phyloP scores from a whole-genome alignment of 2,888 invertebrate species.

The Torymus tubicola region DNA sequence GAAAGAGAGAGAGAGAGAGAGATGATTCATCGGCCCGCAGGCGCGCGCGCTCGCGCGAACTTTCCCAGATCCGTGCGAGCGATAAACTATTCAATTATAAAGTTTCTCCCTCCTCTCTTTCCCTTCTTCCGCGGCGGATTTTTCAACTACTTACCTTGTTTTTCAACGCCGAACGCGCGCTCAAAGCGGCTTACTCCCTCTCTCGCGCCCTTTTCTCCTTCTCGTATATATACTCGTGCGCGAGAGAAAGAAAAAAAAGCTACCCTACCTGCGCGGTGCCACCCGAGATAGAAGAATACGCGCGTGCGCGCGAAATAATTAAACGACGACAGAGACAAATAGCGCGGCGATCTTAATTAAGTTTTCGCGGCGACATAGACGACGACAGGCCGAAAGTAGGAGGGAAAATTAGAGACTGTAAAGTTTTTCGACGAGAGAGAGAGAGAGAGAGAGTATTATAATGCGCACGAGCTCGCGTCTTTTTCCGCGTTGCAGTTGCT shows the following conservation, averaged over 20 bases:
- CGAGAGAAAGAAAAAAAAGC: not conserved
- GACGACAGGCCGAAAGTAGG: slow-evolving; percentile 3
- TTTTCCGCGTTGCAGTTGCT: not conserved
- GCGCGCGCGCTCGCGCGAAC: slow-evolving; percentile 24
- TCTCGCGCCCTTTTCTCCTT: not conserved
- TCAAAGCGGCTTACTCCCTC: slow-evolving; percentile 49
- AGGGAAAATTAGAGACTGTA: slow-evolving; percentile 51
- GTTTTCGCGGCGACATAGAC: slow-evolving; percentile 46
- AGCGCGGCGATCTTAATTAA: slow-evolving; percentile 58
- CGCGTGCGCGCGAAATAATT: slow-evolving; percentile 49
- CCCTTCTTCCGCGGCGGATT: not conserved
- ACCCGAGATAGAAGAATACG: slow-evolving; percentile 43
- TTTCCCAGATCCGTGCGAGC: slow-evolving; percentile 46
- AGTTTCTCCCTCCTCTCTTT: slow-evolving; percentile 35
- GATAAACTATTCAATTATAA: slow-evolving; percentile 59
- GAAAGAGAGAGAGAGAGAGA: not conserved
- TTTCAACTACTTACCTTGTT: not conserved
- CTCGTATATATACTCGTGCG: not conserved
- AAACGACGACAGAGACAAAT: slow-evolving; percentile 57
- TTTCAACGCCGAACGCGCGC: not conserved
- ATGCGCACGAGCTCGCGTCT: not conserved
- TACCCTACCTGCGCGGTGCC: not conserved
- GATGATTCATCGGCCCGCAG: slow-evolving; percentile 46
- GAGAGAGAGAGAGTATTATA: slow-evolving; percentile 15
- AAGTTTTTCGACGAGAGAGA: slow-evolving; percentile 41